phyloP scores from a whole-genome alignment of 2,113 vertebrate species.

The Strix uralensis region DNA sequence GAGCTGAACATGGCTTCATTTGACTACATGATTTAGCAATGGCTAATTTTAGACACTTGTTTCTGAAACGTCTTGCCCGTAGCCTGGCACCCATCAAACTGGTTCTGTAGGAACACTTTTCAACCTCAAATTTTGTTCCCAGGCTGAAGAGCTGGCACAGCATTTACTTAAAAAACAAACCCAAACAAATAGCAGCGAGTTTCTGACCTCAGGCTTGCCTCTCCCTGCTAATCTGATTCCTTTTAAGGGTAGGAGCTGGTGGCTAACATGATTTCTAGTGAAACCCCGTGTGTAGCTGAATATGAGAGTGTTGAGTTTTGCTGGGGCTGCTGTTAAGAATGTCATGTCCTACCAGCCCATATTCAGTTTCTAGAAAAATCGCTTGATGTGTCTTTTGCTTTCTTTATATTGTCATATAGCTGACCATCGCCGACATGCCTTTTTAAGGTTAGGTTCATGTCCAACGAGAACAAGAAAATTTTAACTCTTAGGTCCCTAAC shows the following conservation, averaged over 20 bases:
- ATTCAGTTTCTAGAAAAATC: constrained; percentile 10
- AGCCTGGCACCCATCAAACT: constrained; percentile 29
- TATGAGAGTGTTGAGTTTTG: neutral
- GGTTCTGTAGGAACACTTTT: constrained; percentile 33
- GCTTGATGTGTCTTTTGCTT: neutral
- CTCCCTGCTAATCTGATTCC: constrained; percentile 65
- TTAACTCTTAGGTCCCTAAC: neutral
- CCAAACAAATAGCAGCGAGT: constrained; percentile 43
- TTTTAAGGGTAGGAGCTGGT: constrained; percentile 70
- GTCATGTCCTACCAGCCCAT: neutral
- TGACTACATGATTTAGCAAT: neutral
- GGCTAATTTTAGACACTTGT: constrained; percentile 15
- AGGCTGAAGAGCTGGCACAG: constrained; percentile 15
- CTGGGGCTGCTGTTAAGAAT: neutral
- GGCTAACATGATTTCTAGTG: constrained; percentile 9
- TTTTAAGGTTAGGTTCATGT: neutral
- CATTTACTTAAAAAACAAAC: constrained; percentile 28
- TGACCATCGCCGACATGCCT: neutral
- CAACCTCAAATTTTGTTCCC: constrained; percentile 52
- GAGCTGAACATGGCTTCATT: neutral
- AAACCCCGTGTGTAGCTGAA: neutral
- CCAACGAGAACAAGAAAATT: neutral
- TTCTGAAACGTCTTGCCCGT: neutral
- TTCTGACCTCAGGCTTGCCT: constrained; percentile 39
- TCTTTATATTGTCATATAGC: neutral